Percentiles rank a stretch among this genome's conserved stretches.
These are phyloP conservation scores for Pseudomyrmex concolor DNA, from an alignment of 1,140 invertebrate species.

Conservation along the genomic window DNA sequence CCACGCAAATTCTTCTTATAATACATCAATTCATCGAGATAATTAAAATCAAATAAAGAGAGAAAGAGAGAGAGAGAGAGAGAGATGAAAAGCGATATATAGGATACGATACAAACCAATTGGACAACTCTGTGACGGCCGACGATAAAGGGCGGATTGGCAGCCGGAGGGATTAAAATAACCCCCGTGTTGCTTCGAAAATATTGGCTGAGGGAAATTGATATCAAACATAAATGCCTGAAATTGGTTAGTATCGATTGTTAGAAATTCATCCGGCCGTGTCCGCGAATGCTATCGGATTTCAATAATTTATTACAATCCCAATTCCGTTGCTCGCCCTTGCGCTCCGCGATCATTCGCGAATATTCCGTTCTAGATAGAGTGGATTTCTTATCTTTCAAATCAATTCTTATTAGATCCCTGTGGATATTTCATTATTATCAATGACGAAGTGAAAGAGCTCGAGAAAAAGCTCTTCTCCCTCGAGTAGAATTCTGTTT, in stretches of 20 bases:
- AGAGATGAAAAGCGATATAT: neutral
- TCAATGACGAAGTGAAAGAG: constrained; percentile 9
- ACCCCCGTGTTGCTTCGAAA: constrained; percentile 53
- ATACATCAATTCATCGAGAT: constrained; percentile 34
- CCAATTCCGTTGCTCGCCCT: constrained; percentile 34
- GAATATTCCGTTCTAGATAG: constrained; percentile 50
- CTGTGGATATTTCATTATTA: constrained; percentile 42
- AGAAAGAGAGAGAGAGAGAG: neutral
- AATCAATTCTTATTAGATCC: constrained; percentile 45
- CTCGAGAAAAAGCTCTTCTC: neutral
- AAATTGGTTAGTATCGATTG: constrained; percentile 67
- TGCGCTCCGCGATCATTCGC: neutral
- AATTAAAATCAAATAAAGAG: constrained; percentile 60
- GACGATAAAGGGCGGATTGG: constrained; percentile 53
- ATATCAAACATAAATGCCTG: constrained; percentile 65
- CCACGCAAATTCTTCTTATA: constrained; percentile 19
- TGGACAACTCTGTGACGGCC: constrained; percentile 15
- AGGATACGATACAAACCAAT: constrained; percentile 54
- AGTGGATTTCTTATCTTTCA: constrained; percentile 42
- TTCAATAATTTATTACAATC: constrained; percentile 72
- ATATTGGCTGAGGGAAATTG: constrained; percentile 68
- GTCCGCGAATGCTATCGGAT: constrained; percentile 53
- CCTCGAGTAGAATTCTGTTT: constrained; percentile 17
- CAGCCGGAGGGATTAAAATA: constrained; percentile 62
- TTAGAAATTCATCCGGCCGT: constrained; percentile 67